phyloP scores from a whole-genome alignment of 2,797 vertebrate genomes.

The Xenentodon cancila region DNA sequence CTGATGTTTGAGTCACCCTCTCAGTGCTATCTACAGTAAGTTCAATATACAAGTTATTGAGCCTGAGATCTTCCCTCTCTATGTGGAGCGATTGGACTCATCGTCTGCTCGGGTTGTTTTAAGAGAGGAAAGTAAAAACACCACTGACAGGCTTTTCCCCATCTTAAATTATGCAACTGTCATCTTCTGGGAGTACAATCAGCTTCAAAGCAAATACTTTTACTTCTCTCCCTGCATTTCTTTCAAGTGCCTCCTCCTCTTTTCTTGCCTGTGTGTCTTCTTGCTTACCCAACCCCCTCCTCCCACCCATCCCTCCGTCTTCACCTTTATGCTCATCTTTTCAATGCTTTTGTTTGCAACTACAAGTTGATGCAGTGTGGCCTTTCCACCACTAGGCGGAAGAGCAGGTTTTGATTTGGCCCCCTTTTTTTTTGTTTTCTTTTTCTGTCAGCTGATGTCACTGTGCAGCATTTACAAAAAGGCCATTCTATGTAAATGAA shows the following conservation, averaged over 20 bases:
- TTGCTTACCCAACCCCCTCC: slow-evolving; percentile 5
- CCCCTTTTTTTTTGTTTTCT: not conserved
- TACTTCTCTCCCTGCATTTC: slow-evolving; percentile 30
- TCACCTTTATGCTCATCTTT: not conserved
- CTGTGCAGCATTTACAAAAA: slow-evolving; percentile 23
- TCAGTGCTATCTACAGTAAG: not conserved
- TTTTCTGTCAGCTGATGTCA: slow-evolving; percentile 5
- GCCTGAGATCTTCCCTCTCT: slow-evolving; percentile 1
- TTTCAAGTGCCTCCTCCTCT: slow-evolving; percentile 18
- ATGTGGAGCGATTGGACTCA: slow-evolving; percentile 18
- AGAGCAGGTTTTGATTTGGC: slow-evolving; percentile 34
- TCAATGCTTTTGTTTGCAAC: not conserved
- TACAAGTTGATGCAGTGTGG: slow-evolving; percentile 24
- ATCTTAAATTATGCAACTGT: slow-evolving; percentile 59
- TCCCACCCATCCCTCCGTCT: slow-evolving; percentile 4
- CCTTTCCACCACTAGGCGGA: slow-evolving; percentile 67
- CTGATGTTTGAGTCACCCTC: slow-evolving; percentile 5
- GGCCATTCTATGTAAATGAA: slow-evolving; percentile 52
- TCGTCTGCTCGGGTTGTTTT: slow-evolving; percentile 19
- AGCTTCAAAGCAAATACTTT: slow-evolving; percentile 74
- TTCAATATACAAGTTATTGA: not conserved
- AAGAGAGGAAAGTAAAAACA: slow-evolving; percentile 23
- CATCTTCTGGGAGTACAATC: slow-evolving; percentile 58
- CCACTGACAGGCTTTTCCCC: slow-evolving; percentile 42
- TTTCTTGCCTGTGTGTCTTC: not conserved